Evolutionary conservation across 2,113 vertebrate genomes (phyloP), one percentile per base, ranked within the genome.

Genomic region (Agapornis roseicollis): DNA sequence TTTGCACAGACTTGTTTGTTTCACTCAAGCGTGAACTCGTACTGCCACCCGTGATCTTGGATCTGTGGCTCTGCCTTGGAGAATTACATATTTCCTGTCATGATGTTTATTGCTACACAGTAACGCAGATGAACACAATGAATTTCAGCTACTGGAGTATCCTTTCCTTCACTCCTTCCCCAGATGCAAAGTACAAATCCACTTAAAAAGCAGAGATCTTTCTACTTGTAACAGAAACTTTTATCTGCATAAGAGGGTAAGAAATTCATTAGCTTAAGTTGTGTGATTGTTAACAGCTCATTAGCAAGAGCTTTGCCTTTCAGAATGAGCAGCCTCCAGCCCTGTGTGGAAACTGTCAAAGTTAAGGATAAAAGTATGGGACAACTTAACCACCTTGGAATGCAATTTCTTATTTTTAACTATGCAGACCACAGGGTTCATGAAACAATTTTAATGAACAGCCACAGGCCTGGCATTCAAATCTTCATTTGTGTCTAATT

Each of bases 191-290:
- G 78, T 71, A 52, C 84, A 93, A 90, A 93, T 93, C 56, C 84
- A 82, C 65, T 96, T 94, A 85, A 89, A 96, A 93, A 46, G 49
- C 28, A 0, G 79, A 44, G 55, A 68, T 95, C 85, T 94, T 96
- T 93, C 85, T 90, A 90, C 81, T 94, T 95, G 56, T 31, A 50
- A 76, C 31, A 76, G 65, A 79, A 94, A 94, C 84, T 91, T 91
- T 93, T 84, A 95, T 90, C 90, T 17, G 2, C 35, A 17, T 63
- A 94, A 90, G 92, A 94, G 94, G 81, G 92, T 96, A 95, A 95
- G 90, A 95, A 95, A 94, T 76, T 85, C 93, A 84, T 89, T 94
- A 88, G 69, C 78, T 90, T 89, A 84, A 84, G 39, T 90, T 87
- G 72, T 87, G 24, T 80, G 91, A 86, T 76, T 90, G 92, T 80